Conservation (phyloP, 2,888 invertebrate species). For the Acronicta psi region DNA sequence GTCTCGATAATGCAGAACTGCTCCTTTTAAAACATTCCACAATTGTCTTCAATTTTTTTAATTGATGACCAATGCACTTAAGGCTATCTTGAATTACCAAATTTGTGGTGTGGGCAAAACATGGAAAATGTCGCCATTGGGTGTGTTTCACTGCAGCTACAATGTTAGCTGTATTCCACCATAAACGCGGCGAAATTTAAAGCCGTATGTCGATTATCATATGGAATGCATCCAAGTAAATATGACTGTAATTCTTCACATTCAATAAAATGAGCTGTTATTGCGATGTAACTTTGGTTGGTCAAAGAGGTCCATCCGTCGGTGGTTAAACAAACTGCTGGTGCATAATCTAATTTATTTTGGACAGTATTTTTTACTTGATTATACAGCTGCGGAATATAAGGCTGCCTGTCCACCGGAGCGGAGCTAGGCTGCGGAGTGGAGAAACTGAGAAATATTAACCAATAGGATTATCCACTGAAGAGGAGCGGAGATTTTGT, state of each 20-base stretch:
- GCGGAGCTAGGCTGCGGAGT: too few species aligned
- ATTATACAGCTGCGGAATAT: background rate
- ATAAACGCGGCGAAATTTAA: background rate
- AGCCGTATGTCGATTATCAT: background rate
- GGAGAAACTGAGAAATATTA: too few species aligned
- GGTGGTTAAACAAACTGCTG: background rate
- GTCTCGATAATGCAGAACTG: background rate
- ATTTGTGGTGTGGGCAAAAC: background rate
- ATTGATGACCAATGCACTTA: background rate
- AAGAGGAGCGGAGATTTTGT: too few species aligned
- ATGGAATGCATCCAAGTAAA: background rate
- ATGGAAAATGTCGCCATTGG: background rate
- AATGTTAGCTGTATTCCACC: background rate
- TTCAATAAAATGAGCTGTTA: background rate
- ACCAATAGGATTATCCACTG: too few species aligned
- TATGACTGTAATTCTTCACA: background rate
- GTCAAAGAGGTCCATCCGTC: background rate
- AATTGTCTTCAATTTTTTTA: slow-evolving; percentile 18
- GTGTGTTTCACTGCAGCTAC: background rate
- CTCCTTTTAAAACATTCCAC: slow-evolving; percentile 16
- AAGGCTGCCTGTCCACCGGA: too few species aligned
- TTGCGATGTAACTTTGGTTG: background rate
- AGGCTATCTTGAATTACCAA: background rate
- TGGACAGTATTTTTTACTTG: background rate
- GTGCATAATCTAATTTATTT: background rate